A percentile compares a stretch with the other conserved stretches of the same genome.
Evolutionary conservation across 2,888 invertebrate species (phyloP).

Genomic region (Aspidapion aeneum): DNA sequence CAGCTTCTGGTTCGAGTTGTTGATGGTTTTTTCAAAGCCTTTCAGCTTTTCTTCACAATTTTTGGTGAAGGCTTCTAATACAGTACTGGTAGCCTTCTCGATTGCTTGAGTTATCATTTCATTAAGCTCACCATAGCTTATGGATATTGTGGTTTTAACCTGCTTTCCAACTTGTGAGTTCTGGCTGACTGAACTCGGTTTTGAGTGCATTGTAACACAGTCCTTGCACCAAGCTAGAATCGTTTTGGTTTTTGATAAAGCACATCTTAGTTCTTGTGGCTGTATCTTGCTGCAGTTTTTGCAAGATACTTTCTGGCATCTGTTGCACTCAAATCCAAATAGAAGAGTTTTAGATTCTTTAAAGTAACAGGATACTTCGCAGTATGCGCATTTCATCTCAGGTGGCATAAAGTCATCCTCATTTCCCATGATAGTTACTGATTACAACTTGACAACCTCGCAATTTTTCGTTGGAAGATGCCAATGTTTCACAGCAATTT

Average conservation of each 20-base stretch:
- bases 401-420: background rate
- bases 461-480: background rate
- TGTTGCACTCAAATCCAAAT: background rate
- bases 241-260: background rate
- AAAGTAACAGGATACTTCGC: background rate
- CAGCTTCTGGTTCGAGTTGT: too few species aligned
- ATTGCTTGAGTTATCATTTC: background rate
- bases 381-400: background rate
- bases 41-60: too few species aligned
- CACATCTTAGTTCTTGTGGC: background rate
- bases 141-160: background rate
- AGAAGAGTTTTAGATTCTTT: background rate
- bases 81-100: background rate
- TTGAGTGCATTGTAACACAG: background rate
- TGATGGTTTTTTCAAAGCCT: too few species aligned
- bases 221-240: background rate
- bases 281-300: background rate
- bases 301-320: background rate
- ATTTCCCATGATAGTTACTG: background rate
- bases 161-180: background rate
- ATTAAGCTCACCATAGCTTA: background rate
- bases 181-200: background rate
- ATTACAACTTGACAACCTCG: background rate
- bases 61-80: too few species aligned
- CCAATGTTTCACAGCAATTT: background rate